Conservation (phyloP, 2,888 invertebrate genomes). For the Scaptomyza caliginosa region DNA sequence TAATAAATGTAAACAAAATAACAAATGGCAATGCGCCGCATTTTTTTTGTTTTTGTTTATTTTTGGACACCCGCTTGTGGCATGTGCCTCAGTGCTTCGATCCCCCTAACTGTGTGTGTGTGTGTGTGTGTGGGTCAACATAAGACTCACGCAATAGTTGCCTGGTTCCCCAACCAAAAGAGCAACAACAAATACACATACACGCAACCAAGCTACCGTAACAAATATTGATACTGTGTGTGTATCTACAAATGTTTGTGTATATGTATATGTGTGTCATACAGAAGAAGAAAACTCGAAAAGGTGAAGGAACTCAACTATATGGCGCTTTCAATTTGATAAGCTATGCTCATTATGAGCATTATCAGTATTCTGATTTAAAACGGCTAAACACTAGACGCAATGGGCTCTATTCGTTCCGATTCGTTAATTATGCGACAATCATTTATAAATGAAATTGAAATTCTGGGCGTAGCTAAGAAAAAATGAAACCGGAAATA, state of each 20-base stretch:
- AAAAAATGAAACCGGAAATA: conserved; percentile 10
- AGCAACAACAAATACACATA: conserved; percentile 14
- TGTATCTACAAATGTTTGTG: conserved; percentile 1
- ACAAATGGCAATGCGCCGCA: conserved; percentile 27
- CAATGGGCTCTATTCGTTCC: conserved; percentile 39
- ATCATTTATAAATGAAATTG: conserved; percentile 34
- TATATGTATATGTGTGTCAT: conserved; percentile 51
- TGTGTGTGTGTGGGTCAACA: conserved; percentile 41
- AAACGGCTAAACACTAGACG: conserved; percentile 21
- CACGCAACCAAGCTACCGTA: conserved; percentile 24
- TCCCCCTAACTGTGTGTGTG: conserved; percentile 24
- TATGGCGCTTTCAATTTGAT: conserved; percentile 54
- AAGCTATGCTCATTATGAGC: conserved; percentile 43
- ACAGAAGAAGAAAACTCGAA: conserved; percentile 30
- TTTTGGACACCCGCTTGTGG: conserved; percentile 62
- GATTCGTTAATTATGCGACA: conserved; percentile 56
- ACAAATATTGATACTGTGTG: conserved; percentile 54
- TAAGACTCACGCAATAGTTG: conserved; percentile 28
- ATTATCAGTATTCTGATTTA: conserved; percentile 48
- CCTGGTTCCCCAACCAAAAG: not conserved
- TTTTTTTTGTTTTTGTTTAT: conserved; percentile 57
- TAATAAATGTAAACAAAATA: conserved; percentile 50
- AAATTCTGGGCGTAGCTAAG: conserved; percentile 28
- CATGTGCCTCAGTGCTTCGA: conserved; percentile 56
- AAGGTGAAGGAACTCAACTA: conserved; percentile 71